phyloP scores from a whole-genome alignment of 2,797 vertebrate species.

The Anguilla marmorata region DNA sequence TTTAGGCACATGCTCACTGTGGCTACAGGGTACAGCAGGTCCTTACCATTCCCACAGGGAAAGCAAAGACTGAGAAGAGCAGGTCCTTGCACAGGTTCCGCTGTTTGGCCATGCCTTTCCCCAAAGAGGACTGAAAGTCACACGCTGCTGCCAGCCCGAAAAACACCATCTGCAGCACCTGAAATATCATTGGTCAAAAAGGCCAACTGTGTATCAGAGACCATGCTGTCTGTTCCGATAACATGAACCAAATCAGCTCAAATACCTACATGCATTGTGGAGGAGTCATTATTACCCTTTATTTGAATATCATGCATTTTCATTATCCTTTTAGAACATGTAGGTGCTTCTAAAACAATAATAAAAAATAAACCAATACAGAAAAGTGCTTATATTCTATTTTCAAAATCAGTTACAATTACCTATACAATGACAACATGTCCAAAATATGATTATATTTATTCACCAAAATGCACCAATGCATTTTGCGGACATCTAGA shows the following conservation, averaged over 20 bases:
- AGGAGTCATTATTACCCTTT: background rate
- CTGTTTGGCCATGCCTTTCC: slow-evolving; percentile 59
- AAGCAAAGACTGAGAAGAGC: slow-evolving; percentile 83
- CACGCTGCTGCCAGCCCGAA: slow-evolving; percentile 78
- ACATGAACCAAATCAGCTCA: background rate
- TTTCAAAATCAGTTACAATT: background rate
- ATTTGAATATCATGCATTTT: background rate
- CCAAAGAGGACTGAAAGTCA: slow-evolving; percentile 73
- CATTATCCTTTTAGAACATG: background rate
- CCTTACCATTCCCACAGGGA: slow-evolving; percentile 86
- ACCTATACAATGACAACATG: too few species aligned
- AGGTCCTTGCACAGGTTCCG: slow-evolving; percentile 77
- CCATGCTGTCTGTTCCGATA: background rate
- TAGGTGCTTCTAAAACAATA: background rate
- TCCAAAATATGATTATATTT: background rate
- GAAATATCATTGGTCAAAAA: slow-evolving; percentile 54
- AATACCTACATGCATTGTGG: background rate
- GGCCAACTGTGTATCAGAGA: background rate
- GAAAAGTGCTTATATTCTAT: background rate
- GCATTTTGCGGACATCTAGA: background rate
- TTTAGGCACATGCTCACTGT: background rate
- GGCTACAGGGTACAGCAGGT: slow-evolving; percentile 11
- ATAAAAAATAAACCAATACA: background rate
- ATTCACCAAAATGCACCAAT: background rate
- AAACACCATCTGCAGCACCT: slow-evolving; percentile 86